phyloP scores from a whole-genome alignment of 2,113 vertebrate species.

The Aldabrachelys gigantea region DNA sequence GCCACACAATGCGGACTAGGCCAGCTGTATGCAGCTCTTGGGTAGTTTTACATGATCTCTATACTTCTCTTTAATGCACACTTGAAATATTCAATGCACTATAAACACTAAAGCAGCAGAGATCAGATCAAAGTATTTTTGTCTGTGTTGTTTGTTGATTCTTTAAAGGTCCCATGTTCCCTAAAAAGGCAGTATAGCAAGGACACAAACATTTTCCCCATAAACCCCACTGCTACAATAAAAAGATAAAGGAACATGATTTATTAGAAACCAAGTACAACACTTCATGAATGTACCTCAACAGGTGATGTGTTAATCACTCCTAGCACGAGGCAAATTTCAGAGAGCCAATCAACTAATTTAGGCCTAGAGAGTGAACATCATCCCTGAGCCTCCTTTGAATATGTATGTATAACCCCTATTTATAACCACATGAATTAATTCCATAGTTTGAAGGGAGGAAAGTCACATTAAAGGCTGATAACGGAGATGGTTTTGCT shows the following conservation, averaged over 20 bases:
- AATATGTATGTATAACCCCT: rapidly evolving
- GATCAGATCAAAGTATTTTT: not conserved
- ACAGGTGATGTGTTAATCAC: not conserved
- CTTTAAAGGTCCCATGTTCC: not conserved
- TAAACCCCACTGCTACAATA: not conserved
- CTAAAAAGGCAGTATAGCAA: not conserved
- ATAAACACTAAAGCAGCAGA: not conserved
- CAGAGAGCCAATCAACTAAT: not conserved
- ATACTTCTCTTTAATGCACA: not conserved
- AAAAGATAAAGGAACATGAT: not conserved
- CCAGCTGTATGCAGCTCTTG: not conserved
- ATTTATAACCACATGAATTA: not conserved
- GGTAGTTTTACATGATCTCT: not conserved
- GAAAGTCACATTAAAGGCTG: not conserved
- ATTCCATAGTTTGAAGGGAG: not conserved
- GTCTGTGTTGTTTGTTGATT: not conserved
- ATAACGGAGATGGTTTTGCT: not conserved
- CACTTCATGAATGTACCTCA: rapidly evolving
- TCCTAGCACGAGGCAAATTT: not conserved
- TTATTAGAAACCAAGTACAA: not conserved
- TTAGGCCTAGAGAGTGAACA: not conserved
- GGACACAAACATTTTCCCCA: not conserved
- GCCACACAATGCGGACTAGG: not conserved
- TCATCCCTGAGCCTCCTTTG: not conserved
- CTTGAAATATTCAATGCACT: not conserved